Evolutionary conservation across 2,888 invertebrate genomes (phyloP), one percentile per base, ranked within the genome.

Genomic region (Tenthredo notha): DNA sequence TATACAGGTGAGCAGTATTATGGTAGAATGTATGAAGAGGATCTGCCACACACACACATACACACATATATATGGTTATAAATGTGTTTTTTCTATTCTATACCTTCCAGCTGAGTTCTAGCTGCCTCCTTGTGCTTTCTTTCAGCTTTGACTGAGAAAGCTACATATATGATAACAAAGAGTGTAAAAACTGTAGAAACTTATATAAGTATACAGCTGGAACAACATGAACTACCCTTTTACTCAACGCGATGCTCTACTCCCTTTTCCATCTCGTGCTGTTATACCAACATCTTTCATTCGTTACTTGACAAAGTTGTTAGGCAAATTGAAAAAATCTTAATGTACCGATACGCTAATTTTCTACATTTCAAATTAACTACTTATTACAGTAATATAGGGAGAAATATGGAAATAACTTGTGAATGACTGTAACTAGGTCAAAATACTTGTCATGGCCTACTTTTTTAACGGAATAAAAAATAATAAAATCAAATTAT

Each of bases 261-360:
- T 15, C 61, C 25, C 37, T 43, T 25, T 61, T 50, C 25, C 21
- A 9, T 80, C 61, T 33, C 7, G 25, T 25, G 25, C 40, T 50
- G 18, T 33, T 77, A 29, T 7, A 18, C 5, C 12, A 18, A 15
- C 29, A 18, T 50, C 33, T 77, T 77, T 77, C 54, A 50, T 77
- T 12, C 54, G 29, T 77, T 18, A 54, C 77, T 29, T 77, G 18
- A 50, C 80, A 61, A 37, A 40, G 61, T 61, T 40, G 80, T 80
- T 37, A 80, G 12, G 40, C 21, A 80, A 61, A 80, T 80, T 61
- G 25, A 61, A 80, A 61, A 80, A 61, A 61, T 80, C 61, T 80
- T 5, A 5, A 18, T 12, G 47, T 54, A 50, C 25, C n/a, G 1
- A 54, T 21, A 12, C 47, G 15, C 47, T 47, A 4, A 47, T 47